Evolutionary conservation across 2,113 vertebrate genomes (phyloP), one percentile per base, ranked within the genome.

Genomic region (Coptodon bakossiorum): DNA sequence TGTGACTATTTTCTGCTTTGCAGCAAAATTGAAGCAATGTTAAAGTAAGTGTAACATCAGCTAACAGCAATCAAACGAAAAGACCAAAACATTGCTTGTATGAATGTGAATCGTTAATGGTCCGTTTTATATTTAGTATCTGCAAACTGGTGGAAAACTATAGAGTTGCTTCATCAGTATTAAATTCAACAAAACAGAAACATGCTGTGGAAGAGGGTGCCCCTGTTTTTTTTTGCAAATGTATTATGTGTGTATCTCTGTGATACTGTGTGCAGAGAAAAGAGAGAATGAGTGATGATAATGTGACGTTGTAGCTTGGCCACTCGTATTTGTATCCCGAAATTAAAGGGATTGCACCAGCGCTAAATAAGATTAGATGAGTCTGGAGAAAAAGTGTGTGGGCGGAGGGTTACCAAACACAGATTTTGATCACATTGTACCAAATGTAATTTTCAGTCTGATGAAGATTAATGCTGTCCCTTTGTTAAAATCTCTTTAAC

Each of bases 331-430:
- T 38, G 6, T 73, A 29, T 71, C 45, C 61, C 66, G 3, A 89
- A 90, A 90, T 86, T 24, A 86, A 83, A 91, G 81, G 85, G 85
- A 89, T 83, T 93, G 83, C 45, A 88, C 80, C 80, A 59, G 63
- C 50, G 40, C 81, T 73, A 86, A 89, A 89, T 89, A 76, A 50
- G 86, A 90, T 92, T 83, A 93, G 80, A 68, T 53, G 68, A 92
- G 84, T 83, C 63, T 80, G 61, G 78, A 81, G 81, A 59, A 88
- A 53, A 66, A 13, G 40, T 53, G 83, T 57, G 84, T 78, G 17
- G 56, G 87, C 3, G 14, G 76, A 87, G 7, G 40, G 68, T 84
- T 89, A 85, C 48, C 36, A 52, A 83, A 90, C 73, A 80, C 14
- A 17, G 48, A 71, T 81, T 83, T 76, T 80, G 45, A 89, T 90